phyloP scores from a whole-genome alignment of 2,113 vertebrate species.

The Platycercus adscitus region DNA sequence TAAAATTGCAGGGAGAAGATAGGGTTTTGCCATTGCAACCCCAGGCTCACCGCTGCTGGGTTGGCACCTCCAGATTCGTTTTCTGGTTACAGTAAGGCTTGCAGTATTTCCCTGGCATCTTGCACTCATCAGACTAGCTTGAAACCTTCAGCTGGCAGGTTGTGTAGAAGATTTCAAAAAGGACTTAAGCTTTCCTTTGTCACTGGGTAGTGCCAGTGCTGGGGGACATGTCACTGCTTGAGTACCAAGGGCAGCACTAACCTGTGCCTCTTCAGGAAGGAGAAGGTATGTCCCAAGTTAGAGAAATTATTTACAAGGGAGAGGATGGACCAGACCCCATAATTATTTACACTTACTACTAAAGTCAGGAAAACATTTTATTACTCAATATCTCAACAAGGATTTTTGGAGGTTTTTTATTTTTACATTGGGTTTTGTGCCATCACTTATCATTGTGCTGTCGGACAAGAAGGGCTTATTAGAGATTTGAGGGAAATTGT shows the following conservation, averaged over 20 bases:
- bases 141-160: background rate
- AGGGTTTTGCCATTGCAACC: background rate
- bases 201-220: background rate
- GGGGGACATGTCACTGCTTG: background rate
- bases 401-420: background rate
- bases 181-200: background rate
- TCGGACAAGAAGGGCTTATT: background rate
- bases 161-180: background rate
- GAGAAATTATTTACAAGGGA: background rate
- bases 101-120: background rate
- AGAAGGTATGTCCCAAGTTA: background rate
- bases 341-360: background rate
- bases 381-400: background rate
- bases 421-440: background rate
- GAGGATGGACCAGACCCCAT: background rate
- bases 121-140: background rate
- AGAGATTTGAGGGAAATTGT: background rate
- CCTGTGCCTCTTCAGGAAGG: background rate
- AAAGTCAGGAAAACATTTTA: background rate
- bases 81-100: background rate
- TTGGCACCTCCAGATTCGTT: background rate
- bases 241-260: background rate
- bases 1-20: background rate
- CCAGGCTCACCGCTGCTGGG: background rate
- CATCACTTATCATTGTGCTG: background rate